These are phyloP conservation scores for Micrastur ruficollis DNA, from an alignment of 2,797 vertebrate genomes.

Conservation along the genomic window DNA sequence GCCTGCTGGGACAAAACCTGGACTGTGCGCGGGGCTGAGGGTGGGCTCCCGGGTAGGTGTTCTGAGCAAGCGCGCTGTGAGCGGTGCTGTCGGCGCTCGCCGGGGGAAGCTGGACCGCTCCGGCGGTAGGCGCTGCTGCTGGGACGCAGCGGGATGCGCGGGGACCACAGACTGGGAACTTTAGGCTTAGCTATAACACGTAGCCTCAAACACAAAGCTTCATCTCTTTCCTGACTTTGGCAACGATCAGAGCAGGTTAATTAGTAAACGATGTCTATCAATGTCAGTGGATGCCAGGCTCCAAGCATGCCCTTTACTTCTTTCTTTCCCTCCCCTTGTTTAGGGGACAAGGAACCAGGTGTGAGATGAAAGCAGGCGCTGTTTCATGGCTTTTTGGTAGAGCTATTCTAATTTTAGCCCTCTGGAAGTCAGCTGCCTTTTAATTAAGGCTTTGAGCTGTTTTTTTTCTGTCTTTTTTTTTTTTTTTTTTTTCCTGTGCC, in stretches of 20 bases:
- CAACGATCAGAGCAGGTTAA: neutral
- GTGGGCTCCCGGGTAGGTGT: neutral
- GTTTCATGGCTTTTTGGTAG: neutral
- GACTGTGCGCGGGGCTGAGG: neutral
- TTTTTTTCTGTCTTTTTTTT: neutral
- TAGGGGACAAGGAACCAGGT: neutral
- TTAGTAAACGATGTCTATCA: neutral
- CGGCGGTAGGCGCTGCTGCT: neutral
- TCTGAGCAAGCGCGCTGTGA: neutral
- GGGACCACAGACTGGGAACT: neutral
- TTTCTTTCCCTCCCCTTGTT: neutral
- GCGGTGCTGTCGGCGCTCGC: accelerated
- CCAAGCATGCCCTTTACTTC: neutral
- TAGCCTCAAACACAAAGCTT: neutral
- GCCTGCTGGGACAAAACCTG: neutral
- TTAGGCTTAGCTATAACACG: neutral
- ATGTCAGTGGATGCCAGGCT: neutral
- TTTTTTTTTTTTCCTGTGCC: neutral
- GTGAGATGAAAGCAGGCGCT: neutral
- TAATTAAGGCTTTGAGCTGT: neutral
- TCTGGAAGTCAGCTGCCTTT: neutral
- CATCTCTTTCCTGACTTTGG: neutral
- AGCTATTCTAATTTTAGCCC: neutral
- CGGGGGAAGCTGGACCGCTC: accelerated
- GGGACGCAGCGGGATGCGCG: accelerated